Evolutionary conservation across 2,888 invertebrate species (phyloP), one percentile per base, ranked within the genome.

Genomic region (Piscicola geometra): DNA sequence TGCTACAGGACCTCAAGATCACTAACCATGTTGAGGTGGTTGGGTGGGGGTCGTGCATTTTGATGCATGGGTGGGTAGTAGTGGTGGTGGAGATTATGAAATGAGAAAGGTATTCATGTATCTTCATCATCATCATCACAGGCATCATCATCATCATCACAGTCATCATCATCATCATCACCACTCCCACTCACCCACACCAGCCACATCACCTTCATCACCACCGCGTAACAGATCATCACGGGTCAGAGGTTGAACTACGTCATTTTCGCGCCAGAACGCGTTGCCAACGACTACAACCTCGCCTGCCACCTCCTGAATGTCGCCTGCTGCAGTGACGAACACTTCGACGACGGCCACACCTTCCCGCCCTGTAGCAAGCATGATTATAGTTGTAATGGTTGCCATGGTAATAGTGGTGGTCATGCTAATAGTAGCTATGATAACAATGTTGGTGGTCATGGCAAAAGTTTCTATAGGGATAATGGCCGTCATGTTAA

Each of bases 1-100:
- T 89, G 86, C 77, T 88, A 87, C 69, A 87, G 87, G 81, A 86
- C 75, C 81, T 87, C 33, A 78, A 82, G 28, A 81, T 82, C 60
- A 85, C 86, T 0, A 81, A 82, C n/a, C 87, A 87, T 81, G 83
- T 86, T 1, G 81, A 83, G 82, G 86, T 87, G 80, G 79, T 77
- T 67, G 12, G 60, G 15, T 21, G 21, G 15, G n/a, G n/a, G n/a
- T n/a, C n/a, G n/a, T n/a, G n/a, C n/a, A n/a, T n/a, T n/a, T n/a
- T n/a, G n/a, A n/a, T n/a, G n/a, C n/a, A n/a, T n/a, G n/a, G n/a
- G n/a, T n/a, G n/a, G n/a, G n/a, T n/a, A n/a, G n/a, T n/a, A n/a
- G n/a, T n/a, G n/a, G n/a, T n/a, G n/a, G n/a, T n/a, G n/a, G n/a
- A n/a, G n/a, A n/a, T n/a, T n/a, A n/a, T n/a, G n/a, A n/a, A n/a